Evolutionary conservation across 2,888 invertebrate genomes (phyloP), one percentile per base, ranked within the genome.

Genomic region (Lochmaea crataegi): DNA sequence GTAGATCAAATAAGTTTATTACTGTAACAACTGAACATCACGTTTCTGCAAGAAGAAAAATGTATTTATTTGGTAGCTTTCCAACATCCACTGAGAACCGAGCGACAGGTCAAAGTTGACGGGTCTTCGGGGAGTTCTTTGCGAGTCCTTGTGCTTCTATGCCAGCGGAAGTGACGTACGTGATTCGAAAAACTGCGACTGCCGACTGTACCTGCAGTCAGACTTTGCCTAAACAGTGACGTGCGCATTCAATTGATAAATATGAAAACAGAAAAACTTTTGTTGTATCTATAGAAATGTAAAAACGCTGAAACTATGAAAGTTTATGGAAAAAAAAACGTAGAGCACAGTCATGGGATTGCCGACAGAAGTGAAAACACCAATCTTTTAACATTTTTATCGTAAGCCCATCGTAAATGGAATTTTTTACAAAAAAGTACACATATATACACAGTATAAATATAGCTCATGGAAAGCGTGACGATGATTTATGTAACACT

Each of bases 1-100:
- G 14, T 22, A 58, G 45, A 58, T 48, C 58, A 9, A 45, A 45
- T 18, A 58, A 26, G 58, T 58, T 58, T 58, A 67, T 58, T 42
- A 58, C 58, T 67, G 45, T 56, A 67, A 67, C 67, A 67, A 58
- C 67, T 58, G 58, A 65, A 53, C 71, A 38, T 71, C 71, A 71
- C 71, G 71, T 71, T 48, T 48, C 45, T 38, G 16, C 1, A 38
- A 18, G 70, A 58, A 38, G 58, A 61, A 51, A 53, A 67, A 72
- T 53, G 61, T 66, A 63, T 68, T 72, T 67, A 67, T 56, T 45
- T 32, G 53, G 56, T 72, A 67, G 72, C 48, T 65, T 18, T 67
- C 42, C 32, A 26, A 14, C 45, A 60, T 22, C 71, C 53, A 60
- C 51, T 41, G 71, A 66, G 51, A 61, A 51, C 38, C 32, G 22